Conservation (phyloP, 23 tunicate species). For the Halocynthia aurantium region DNA sequence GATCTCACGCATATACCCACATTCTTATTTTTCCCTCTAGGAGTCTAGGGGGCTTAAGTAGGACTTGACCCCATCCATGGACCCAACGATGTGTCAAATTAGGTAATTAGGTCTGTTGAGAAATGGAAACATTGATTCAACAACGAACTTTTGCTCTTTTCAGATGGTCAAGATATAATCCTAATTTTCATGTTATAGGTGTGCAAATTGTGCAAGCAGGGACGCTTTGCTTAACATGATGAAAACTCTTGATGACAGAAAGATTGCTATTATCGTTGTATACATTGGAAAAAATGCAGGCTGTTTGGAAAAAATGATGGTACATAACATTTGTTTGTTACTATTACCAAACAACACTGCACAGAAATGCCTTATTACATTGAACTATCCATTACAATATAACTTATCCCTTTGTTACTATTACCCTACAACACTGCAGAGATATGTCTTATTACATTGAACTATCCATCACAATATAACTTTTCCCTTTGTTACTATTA, state of each 20-base stretch:
- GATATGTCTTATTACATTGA: too few species aligned
- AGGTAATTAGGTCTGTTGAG: too few species aligned
- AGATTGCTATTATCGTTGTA: constrained; percentile 2
- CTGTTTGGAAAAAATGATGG: constrained; percentile 8
- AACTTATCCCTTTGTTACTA: not conserved
- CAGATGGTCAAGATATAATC: too few species aligned
- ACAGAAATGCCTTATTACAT: too few species aligned
- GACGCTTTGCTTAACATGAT: not conserved
- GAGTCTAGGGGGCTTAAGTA: not conserved
- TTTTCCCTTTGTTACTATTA: too few species aligned
- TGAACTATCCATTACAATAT: not conserved
- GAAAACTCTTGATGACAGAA: not conserved
- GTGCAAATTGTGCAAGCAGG: constrained; percentile 7
- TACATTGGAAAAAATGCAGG: not conserved
- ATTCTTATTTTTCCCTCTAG: too few species aligned
- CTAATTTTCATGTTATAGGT: not conserved
- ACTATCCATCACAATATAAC: not conserved
- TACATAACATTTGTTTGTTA: not conserved
- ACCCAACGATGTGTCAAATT: not conserved
- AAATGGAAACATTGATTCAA: too few species aligned
- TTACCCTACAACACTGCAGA: not conserved
- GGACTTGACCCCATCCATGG: not conserved
- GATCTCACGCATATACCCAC: too few species aligned
- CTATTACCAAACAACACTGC: not conserved
- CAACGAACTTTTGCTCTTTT: too few species aligned